Evolutionary conservation across 1,140 invertebrate species (phyloP), one percentile per base, ranked within the genome.

Genomic region (Drosophila punjabiensis): DNA sequence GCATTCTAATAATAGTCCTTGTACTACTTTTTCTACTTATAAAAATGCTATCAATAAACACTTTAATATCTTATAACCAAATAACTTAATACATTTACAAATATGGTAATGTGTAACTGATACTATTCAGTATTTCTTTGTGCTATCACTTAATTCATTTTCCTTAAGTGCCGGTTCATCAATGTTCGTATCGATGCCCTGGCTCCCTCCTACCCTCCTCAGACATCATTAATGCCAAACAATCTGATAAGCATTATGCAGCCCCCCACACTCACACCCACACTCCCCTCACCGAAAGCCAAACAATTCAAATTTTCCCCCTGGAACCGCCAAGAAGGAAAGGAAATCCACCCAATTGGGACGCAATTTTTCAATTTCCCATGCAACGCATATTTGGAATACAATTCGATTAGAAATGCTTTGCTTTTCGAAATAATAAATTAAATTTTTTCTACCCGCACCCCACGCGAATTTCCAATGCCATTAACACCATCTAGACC

Each of bases 381-480:
- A 52, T 59, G 41, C 48, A 73, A 68, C 76, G 85, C 84, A 68
- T 88, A 89, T 88, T 90, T 86, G 55, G 62, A 90, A 90, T 90
- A 90, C 86, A 90, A 89, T 89, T 89, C 87, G 86, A 90, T 89
- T 89, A 90, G 86, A 86, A 90, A 89, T 89, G 86, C 86, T 91
- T 86, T 86, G 86, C 85, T 89, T 90, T 90, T 81, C 81, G 76
- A 90, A 82, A 90, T 90, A 89, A 89, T 89, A 89, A 90, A 89
- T 89, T 89, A 89, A 89, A 89, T 90, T 89, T 90, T 69, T 73
- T 50, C 66, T 62, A 48, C 69, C 65, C 30, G 24, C 64, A 37
- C 65, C 65, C 63, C 60, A 55, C 64, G 56, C 45, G 52, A 73
- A 81, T 85, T 85, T 76, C 60, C 86, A 86, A 82, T 86, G 76